A percentile compares a stretch with the other conserved stretches of the same genome.
Conservation (phyloP, 2,113 vertebrate species). For the Nothoprocta pentlandii region DNA sequence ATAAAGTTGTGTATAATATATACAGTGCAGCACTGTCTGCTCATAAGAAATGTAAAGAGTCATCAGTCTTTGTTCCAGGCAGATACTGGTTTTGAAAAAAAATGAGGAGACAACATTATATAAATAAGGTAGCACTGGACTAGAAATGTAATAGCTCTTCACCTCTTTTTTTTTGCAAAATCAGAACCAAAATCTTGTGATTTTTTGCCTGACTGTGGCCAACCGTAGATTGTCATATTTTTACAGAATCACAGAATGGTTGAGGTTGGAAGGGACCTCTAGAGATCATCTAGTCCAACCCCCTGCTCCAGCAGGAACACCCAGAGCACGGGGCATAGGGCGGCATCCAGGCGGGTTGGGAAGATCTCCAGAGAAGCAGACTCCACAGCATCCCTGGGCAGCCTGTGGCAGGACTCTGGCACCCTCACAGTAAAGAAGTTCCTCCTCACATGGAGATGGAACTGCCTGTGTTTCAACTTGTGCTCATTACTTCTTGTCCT, state of each 20-base stretch:
- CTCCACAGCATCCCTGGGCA: no score
- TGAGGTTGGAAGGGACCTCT: no score
- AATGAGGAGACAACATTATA: not conserved
- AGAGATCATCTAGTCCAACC: no score
- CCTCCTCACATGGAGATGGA: no score
- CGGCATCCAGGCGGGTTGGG: no score
- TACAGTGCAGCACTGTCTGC: not conserved
- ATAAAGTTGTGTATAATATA: not conserved
- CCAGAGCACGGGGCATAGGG: no score
- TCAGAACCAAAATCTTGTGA: not conserved
- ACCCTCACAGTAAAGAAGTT: no score
- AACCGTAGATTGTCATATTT: constrained; percentile 47
- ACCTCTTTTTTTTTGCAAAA: constrained; percentile 40
- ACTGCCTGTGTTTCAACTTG: no score
- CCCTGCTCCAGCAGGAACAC: no score
- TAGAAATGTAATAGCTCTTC: constrained; percentile 4
- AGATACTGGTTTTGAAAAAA: constrained; percentile 5
- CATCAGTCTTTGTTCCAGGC: not conserved
- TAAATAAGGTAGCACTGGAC: not conserved
- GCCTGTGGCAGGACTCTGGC: no score
- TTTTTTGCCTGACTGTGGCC: constrained; percentile 64
- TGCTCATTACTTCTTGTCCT: no score
- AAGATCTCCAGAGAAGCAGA: no score
- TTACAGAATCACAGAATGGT: not conserved
- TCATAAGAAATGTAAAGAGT: not conserved